A percentile compares a stretch with the other conserved stretches of the same genome.
Evolutionary conservation across 1,140 invertebrate species (phyloP).

Genomic region (Drosophila pachea): DNA sequence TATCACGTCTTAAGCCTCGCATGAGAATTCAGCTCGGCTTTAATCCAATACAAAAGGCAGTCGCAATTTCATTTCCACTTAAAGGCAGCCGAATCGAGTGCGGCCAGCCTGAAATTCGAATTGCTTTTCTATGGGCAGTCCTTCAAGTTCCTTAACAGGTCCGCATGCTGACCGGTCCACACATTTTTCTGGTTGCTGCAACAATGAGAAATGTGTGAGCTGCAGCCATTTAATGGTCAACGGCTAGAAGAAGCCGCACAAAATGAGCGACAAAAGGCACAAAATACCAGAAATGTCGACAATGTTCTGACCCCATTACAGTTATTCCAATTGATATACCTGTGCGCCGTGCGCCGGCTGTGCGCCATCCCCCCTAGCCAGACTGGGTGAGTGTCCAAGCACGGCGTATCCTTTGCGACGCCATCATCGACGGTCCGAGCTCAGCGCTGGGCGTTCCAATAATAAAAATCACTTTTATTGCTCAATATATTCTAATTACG

Average conservation of each 20-base stretch:
- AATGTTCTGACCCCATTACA: constrained; percentile 7
- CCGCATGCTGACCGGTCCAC: no score
- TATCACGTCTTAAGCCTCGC: neutral
- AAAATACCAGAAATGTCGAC: constrained; percentile 1
- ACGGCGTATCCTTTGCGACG: constrained; percentile 1
- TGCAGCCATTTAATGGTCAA: constrained; percentile 28
- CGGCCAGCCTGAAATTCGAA: neutral
- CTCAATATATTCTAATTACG: constrained; percentile 76
- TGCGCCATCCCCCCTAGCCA: no score
- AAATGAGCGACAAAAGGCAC: constrained; percentile 26
- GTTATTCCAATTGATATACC: constrained; percentile 27
- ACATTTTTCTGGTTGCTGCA: constrained; percentile 12
- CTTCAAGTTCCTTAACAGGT: constrained; percentile 5
- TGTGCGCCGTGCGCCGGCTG: no score
- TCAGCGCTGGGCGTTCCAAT: constrained; percentile 45
- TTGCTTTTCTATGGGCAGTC: neutral
- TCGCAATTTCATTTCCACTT: constrained; percentile 3
- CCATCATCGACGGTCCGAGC: constrained; percentile 12
- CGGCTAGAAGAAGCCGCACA: constrained; percentile 18
- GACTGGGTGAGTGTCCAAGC: constrained; percentile 4
- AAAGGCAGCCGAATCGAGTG: no score
- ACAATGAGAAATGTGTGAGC: constrained; percentile 13
- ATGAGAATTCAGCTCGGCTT: no score
- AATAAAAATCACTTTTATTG: constrained; percentile 77
- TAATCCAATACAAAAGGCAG: constrained; percentile 20